Evolutionary conservation across 2,797 vertebrate species (phyloP), one percentile per base, ranked within the genome.

Genomic region (Ambastaia sidthimunki): DNA sequence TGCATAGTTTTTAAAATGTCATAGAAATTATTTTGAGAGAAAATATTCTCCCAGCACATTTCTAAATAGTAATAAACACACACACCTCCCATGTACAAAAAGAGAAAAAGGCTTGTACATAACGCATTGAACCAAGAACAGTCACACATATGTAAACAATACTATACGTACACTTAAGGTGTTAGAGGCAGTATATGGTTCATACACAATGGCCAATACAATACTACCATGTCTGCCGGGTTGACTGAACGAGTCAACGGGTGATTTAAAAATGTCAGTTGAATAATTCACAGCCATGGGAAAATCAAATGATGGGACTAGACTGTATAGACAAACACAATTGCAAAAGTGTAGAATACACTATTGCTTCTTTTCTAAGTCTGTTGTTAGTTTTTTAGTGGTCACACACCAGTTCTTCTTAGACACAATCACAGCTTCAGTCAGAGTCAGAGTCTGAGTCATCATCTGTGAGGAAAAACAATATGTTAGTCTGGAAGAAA

Each of bases 361-460:
- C 16, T 48, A 31, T n/a, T 25, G 34, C 11, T 48, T 62, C 25
- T 12, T 15, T 75, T 54, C 47, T 44, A 41, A 52, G 55, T 63
- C 57, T 69, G 52, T 67, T 34, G 28, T 28, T 28, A 2, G 28
- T 41, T 63, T 59, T 59, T 59, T 48, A 71, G 48, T 66, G 75
- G 52, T 80, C 67, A 68, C 25, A 65, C 34, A 4, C 11, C 18
- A 19, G 75, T 50, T 54, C 57, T 54, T 75, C 25, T 44, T 44
- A 11, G 21, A 70, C 25, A 71, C 23, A 47, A 34, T 48, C 69
- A 19, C 52, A 19, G 82, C 77, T 80, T 98, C 92, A 98, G 86
- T 98, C 96, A 0, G 96, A 97, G 87, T 98, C 95, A 0, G 95
- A 96, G 87, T 96, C 93, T 0, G 94, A 97, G 86, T 92, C 87